Evolutionary conservation across 2,888 invertebrate species (phyloP).

Genomic region (Calliphora vomitoria): DNA sequence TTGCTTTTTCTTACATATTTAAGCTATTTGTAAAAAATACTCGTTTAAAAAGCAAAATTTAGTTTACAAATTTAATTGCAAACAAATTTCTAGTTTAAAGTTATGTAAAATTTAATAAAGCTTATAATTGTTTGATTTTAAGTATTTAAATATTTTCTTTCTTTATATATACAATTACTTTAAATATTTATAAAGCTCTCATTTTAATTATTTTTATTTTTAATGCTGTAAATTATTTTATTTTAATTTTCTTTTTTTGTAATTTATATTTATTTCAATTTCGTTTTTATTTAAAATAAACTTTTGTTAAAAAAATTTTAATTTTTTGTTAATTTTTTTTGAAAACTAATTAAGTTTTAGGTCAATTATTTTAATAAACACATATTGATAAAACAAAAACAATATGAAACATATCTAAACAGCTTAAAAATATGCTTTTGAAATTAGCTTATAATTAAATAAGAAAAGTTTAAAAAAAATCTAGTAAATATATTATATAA

Average conservation of each 20-base stretch:
- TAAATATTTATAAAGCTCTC: not conserved
- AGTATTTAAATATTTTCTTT: no score
- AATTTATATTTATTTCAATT: slow-evolving; percentile 41
- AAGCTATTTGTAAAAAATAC: no score
- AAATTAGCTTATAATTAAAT: not conserved
- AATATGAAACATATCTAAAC: slow-evolving; percentile 43
- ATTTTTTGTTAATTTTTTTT: not conserved
- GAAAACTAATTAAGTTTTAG: slow-evolving; percentile 2
- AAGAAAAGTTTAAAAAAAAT: not conserved
- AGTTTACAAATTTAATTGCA: no score
- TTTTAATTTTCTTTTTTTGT: slow-evolving; percentile 31
- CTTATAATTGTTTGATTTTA: not conserved
- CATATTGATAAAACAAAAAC: not conserved
- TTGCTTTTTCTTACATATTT: no score
- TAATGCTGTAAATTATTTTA: slow-evolving; percentile 3
- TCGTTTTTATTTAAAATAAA: slow-evolving; percentile 25
- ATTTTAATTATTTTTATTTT: slow-evolving; percentile 20
- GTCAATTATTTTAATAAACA: slow-evolving; percentile 26
- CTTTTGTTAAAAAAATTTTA: slow-evolving; percentile 2
- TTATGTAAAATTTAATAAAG: not conserved
- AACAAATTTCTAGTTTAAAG: not conserved
- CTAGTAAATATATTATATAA: not conserved
- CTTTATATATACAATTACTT: not conserved
- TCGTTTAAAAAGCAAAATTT: no score
- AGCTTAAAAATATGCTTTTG: slow-evolving; percentile 42